Evolutionary conservation across 2,888 invertebrate genomes (phyloP).

Genomic region (Rhagium mordax): DNA sequence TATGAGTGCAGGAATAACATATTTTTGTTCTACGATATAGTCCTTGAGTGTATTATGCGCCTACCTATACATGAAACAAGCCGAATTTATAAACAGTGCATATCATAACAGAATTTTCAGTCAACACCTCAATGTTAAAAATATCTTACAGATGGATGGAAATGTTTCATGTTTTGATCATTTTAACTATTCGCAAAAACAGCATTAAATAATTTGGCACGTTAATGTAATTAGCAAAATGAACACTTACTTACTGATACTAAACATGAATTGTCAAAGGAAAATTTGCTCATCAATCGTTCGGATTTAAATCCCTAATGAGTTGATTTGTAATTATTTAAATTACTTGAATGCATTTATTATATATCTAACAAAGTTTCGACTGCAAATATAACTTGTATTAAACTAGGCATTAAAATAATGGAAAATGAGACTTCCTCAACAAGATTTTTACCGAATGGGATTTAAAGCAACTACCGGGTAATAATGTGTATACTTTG

Average conservation of each 20-base stretch:
- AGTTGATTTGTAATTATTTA: no score
- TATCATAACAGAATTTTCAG: not conserved
- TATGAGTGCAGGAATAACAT: no score
- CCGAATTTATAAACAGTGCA: not conserved
- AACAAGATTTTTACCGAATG: no score
- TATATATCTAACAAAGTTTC: no score
- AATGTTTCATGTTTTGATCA: not conserved
- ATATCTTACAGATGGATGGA: not conserved
- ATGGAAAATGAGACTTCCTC: no score
- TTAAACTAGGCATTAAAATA: no score
- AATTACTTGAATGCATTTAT: no score
- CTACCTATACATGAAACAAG: not conserved
- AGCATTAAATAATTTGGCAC: not conserved
- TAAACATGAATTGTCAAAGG: not conserved
- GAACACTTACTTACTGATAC: not conserved
- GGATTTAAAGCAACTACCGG: no score
- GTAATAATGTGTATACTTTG: no score
- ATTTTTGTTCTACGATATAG: no score
- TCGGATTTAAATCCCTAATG: no score
- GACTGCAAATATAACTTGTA: no score
- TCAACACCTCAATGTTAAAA: not conserved
- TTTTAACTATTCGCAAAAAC: not conserved
- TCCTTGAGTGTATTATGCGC: not conserved
- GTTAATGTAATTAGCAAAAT: not conserved
- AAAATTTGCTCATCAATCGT: not conserved